These are phyloP conservation scores for Caranx ignobilis DNA, from an alignment of 2,113 vertebrate species.

Conservation along the genomic window DNA sequence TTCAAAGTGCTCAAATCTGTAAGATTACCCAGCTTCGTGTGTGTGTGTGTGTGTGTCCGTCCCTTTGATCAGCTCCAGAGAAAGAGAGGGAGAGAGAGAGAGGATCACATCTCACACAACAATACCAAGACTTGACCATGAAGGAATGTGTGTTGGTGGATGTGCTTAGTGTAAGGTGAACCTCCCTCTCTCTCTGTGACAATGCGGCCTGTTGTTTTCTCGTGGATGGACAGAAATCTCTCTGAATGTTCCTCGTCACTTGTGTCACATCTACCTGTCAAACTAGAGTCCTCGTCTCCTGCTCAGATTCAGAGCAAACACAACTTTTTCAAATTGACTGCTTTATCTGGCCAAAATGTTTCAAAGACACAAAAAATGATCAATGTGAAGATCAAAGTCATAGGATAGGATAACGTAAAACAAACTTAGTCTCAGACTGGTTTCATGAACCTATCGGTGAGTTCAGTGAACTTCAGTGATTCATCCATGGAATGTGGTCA, in stretches of 20 bases:
- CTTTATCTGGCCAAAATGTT: too few species aligned
- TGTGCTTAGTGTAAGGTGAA: slow-evolving; percentile 64
- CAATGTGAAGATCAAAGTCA: too few species aligned
- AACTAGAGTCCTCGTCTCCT: neutral
- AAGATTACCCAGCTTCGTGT: slow-evolving; percentile 40
- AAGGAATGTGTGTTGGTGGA: slow-evolving; percentile 64
- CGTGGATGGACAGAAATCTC: slow-evolving; percentile 28
- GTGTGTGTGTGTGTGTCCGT: slow-evolving; percentile 3
- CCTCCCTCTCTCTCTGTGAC: slow-evolving; percentile 38
- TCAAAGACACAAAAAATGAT: too few species aligned
- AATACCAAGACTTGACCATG: slow-evolving; percentile 71
- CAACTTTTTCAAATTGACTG: too few species aligned
- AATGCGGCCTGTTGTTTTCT: slow-evolving; percentile 69
- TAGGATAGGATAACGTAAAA: too few species aligned
- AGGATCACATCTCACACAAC: slow-evolving; percentile 73
- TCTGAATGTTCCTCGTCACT: slow-evolving; percentile 22
- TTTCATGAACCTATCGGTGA: too few species aligned
- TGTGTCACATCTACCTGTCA: neutral
- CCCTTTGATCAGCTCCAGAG: slow-evolving; percentile 63
- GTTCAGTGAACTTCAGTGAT: too few species aligned
- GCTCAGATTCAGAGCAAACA: too few species aligned
- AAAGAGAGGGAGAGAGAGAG: slow-evolving; percentile 29
- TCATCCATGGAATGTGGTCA: too few species aligned
- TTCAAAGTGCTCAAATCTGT: slow-evolving; percentile 50
- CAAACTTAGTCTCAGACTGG: too few species aligned